Evolutionary conservation across 2,113 vertebrate species (phyloP).

Genomic region (Thomomys bottae): DNA sequence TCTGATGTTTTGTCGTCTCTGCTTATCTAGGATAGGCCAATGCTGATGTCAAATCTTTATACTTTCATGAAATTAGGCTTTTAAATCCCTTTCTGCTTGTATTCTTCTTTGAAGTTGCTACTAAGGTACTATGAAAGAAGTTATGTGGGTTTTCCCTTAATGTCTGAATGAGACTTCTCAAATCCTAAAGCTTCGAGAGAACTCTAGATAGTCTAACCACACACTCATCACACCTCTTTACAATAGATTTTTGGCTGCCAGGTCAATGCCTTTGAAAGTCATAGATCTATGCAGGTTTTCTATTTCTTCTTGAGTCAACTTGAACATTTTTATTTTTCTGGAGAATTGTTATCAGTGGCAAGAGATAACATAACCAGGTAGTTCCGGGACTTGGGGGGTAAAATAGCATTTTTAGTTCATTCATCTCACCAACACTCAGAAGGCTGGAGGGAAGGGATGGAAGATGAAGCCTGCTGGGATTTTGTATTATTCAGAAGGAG

Average conservation of each 20-base stretch:
- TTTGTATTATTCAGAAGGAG: conserved; percentile 57
- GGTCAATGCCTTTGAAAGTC: conserved; percentile 53
- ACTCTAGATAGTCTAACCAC: not conserved
- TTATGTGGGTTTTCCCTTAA: conserved; percentile 18
- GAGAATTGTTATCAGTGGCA: not conserved
- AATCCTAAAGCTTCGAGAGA: conserved; percentile 10
- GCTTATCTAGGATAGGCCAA: not conserved
- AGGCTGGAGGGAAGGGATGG: not conserved
- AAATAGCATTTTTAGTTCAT: not conserved
- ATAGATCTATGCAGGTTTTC: conserved; percentile 53
- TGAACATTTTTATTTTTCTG: conserved; percentile 42
- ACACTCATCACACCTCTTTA: not conserved
- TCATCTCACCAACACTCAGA: not conserved
- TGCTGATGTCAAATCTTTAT: conserved; percentile 10
- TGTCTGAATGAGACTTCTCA: conserved; percentile 16
- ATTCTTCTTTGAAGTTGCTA: conserved; percentile 32
- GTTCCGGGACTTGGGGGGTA: not conserved
- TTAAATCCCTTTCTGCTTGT: conserved; percentile 11
- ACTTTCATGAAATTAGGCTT: conserved; percentile 37
- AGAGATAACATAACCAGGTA: not conserved
- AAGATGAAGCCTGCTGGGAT: not conserved
- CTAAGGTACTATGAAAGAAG: not conserved
- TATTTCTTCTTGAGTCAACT: conserved; percentile 66
- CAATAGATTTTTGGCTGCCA: not conserved
- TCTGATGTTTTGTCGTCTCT: conserved; percentile 10